Percentiles rank a stretch among this genome's conserved stretches.
These are phyloP conservation scores for Kryptolebias ocellatus DNA, from an alignment of 2,797 vertebrate species.

Conservation along the genomic window DNA sequence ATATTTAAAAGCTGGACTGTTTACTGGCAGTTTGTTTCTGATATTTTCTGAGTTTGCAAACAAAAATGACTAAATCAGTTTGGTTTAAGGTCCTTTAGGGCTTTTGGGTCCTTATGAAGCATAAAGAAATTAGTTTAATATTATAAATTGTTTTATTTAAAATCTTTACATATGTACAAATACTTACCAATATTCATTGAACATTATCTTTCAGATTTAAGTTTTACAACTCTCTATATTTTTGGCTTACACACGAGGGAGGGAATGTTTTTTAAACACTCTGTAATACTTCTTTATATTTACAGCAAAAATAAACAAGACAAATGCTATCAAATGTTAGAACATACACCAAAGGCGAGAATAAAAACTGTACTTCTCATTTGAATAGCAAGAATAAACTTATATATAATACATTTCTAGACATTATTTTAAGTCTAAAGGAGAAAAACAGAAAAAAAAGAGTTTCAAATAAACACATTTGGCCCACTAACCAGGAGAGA, in stretches of 20 bases:
- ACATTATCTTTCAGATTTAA: conserved; percentile 56
- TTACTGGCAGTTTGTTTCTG: too few relatives aligned
- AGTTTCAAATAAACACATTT: conserved; percentile 36
- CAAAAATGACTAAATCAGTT: neutral
- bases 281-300: conserved; percentile 46
- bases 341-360: conserved; percentile 67
- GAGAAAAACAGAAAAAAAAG: conserved; percentile 25
- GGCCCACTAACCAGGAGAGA: conserved; percentile 49
- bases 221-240: conserved; percentile 57
- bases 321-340: conserved; percentile 38
- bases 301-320: conserved; percentile 41
- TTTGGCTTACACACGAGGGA: conserved; percentile 73
- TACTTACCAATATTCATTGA: conserved; percentile 56
- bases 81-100: neutral
- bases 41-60: too few relatives aligned
- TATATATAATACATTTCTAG: conserved; percentile 10
- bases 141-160: conserved; percentile 67
- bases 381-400: conserved; percentile 26
- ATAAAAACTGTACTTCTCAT: conserved; percentile 43
- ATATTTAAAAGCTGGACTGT: too few relatives aligned
- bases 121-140: neutral
- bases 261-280: conserved; percentile 43
- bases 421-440: conserved; percentile 1
- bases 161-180: conserved; percentile 66
- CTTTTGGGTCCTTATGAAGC: neutral